These are phyloP conservation scores for Pseudorasbora parva DNA, from an alignment of 2,113 vertebrate species.

Conservation along the genomic window DNA sequence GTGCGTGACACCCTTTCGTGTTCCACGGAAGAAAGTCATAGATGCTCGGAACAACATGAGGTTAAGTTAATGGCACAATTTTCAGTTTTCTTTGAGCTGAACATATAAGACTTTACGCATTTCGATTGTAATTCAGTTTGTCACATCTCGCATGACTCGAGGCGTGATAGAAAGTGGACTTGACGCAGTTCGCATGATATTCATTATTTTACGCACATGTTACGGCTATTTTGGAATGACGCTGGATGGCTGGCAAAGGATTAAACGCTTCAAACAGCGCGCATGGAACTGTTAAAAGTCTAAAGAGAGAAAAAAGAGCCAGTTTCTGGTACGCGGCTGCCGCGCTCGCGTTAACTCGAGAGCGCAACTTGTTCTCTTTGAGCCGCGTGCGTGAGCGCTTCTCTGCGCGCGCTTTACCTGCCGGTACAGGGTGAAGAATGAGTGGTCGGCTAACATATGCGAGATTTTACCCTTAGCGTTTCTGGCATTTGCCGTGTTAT, in stretches of 20 bases:
- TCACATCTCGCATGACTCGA: neutral
- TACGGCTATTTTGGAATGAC: neutral
- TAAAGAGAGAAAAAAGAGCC: neutral
- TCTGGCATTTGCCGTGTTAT: neutral
- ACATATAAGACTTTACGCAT: neutral
- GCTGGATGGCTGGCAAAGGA: neutral
- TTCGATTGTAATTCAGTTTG: neutral
- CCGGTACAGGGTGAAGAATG: neutral
- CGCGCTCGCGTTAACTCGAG: neutral
- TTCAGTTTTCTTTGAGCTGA: neutral
- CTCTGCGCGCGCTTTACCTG: constrained; percentile 34
- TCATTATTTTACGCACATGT: constrained; percentile 13
- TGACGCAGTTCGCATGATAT: neutral
- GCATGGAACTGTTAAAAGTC: neutral
- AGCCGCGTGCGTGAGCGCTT: constrained; percentile 8
- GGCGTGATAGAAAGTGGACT: neutral
- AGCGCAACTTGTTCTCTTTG: constrained; percentile 8
- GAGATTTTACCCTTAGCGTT: neutral
- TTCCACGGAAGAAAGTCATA: constrained; percentile 2
- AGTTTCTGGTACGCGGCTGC: neutral
- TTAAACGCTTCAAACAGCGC: neutral
- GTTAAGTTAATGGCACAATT: neutral
- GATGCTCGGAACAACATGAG: neutral
- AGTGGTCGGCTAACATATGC: neutral
- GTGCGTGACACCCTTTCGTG: neutral